Evolutionary conservation across 1,140 invertebrate genomes (phyloP).

Genomic region (Bombyx mandarina): DNA sequence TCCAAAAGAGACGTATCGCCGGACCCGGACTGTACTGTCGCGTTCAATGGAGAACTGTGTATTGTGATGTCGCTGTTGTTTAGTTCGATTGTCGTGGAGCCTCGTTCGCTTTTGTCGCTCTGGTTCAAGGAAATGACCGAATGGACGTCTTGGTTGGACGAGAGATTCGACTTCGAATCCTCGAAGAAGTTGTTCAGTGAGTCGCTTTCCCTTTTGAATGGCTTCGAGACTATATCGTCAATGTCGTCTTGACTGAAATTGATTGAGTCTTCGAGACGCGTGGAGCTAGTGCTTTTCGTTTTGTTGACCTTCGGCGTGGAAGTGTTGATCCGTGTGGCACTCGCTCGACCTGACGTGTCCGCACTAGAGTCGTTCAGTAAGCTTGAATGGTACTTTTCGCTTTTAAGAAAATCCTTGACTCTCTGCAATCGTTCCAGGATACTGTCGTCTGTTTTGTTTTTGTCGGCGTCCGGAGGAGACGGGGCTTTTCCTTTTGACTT

Average conservation of each 20-base stretch:
- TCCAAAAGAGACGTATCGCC: conserved; percentile 71
- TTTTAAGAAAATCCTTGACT: conserved; percentile 51
- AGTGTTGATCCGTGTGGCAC: conserved; percentile 41
- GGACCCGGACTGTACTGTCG: conserved; percentile 50
- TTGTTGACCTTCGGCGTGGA: conserved; percentile 60
- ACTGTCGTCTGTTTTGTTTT: conserved; percentile 60
- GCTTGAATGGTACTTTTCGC: conserved; percentile 59
- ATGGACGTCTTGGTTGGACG: conserved; percentile 61
- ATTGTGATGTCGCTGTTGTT: conserved; percentile 83
- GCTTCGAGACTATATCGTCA: conserved; percentile 60
- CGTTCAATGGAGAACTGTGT: conserved; percentile 76
- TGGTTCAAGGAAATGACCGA: conserved; percentile 63
- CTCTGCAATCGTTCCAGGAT: conserved; percentile 57
- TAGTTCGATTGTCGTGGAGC: conserved; percentile 75
- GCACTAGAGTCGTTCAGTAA: conserved; percentile 40
- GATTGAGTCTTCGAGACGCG: conserved; percentile 51
- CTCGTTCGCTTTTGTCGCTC: conserved; percentile 63
- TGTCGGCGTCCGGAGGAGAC: conserved; percentile 71
- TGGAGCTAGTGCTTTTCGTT: conserved; percentile 29
- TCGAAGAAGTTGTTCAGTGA: conserved; percentile 68
- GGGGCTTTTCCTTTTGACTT: conserved; percentile 83
- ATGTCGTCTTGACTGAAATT: conserved; percentile 65
- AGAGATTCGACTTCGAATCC: conserved; percentile 66
- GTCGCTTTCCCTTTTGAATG: conserved; percentile 65
- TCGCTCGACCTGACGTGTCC: conserved; percentile 19